Base-by-base conservation (phyloP, 2,797 vertebrate species). In the Threskiornis aethiopicus region DNA sequence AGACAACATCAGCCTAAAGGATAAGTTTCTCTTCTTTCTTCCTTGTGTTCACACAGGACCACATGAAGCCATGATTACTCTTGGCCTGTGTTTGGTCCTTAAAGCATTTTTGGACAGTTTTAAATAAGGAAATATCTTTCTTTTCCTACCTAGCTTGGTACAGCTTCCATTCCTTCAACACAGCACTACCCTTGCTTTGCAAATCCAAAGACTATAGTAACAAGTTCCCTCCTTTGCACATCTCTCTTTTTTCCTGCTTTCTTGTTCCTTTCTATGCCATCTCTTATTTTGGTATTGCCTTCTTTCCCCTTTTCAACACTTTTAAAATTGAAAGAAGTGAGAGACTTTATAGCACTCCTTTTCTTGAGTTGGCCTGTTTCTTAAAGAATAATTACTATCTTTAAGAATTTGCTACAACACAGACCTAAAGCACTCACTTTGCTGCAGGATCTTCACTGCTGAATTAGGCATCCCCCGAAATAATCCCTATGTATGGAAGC, bases 1-100 rank as follows among this genome's bases (percentile, higher is more conserved):
- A 0, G 37, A 7, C 25, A 82, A 25, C 18, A 47, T 39, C 16
- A 65, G n/a, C 46, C n/a, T 76, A 42, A 71, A 88, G 39, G 35
- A 2, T 24, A 29, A 24, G 4, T 33, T 90, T 84, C 21, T 66
- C 6, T 29, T 55, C 71, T 84, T 73, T 11, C 8, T 3, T 73
- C 18, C n/a, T 49, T 29, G 5, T 37, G 20, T 58, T 62, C 46
- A 41, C 18, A 46, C 9, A 52, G 39, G 33, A 70, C 6, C n/a
- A 37, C 33, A 28, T 12, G 33, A 78, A 71, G 17, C 29, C 29
- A 28, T 31, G 11, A 37, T 70, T 84, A 57, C 9, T 16, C 35
- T 55, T 17, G 13, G 20, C 16, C 29, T 0, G 0, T 4, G 13
- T 67, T 59, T 51, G 20, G 18, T 13, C 17, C 15, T n/a, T 47